A percentile compares a stretch with the other conserved stretches of the same genome.
These are phyloP conservation scores for Ornithoptera alexandrae DNA, from an alignment of 2,888 invertebrate genomes.

Conservation along the genomic window DNA sequence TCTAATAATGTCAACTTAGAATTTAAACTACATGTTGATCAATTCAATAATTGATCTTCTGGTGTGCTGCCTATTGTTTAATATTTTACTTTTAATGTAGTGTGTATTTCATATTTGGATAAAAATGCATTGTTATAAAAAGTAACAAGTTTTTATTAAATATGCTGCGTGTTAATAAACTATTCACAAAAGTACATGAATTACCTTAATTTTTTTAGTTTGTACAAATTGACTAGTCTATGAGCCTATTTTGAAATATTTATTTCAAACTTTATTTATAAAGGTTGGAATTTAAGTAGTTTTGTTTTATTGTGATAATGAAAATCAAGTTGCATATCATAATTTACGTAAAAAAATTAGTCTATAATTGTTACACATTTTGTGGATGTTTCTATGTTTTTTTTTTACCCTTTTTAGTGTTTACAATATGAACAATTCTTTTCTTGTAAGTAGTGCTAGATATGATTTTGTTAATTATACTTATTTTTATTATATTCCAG, in stretches of 20 bases:
- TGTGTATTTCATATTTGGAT: background rate
- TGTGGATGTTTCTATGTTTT: background rate
- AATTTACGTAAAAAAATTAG: constrained; percentile 16
- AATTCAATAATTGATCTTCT: background rate
- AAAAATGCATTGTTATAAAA: background rate
- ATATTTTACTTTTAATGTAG: background rate
- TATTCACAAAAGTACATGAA: constrained; percentile 18
- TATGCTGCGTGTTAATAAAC: constrained; percentile 9
- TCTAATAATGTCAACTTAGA: too few species aligned
- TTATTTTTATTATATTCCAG: too few species aligned
- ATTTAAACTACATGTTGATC: background rate
- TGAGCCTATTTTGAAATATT: constrained; percentile 35
- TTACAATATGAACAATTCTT: constrained; percentile 1
- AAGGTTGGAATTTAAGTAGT: background rate
- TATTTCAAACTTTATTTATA: constrained; percentile 1
- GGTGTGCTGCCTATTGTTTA: background rate
- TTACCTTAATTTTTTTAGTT: constrained; percentile 23
- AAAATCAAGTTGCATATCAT: constrained; percentile 31
- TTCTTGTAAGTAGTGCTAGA: background rate
- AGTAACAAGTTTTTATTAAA: background rate
- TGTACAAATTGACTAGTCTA: constrained; percentile 45
- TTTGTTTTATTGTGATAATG: constrained; percentile 7
- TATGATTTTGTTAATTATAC: background rate
- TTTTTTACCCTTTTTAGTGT: background rate
- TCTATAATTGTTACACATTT: constrained; percentile 8